Conservation (phyloP, 2,888 invertebrate genomes). For the Aspidapion aeneum region DNA sequence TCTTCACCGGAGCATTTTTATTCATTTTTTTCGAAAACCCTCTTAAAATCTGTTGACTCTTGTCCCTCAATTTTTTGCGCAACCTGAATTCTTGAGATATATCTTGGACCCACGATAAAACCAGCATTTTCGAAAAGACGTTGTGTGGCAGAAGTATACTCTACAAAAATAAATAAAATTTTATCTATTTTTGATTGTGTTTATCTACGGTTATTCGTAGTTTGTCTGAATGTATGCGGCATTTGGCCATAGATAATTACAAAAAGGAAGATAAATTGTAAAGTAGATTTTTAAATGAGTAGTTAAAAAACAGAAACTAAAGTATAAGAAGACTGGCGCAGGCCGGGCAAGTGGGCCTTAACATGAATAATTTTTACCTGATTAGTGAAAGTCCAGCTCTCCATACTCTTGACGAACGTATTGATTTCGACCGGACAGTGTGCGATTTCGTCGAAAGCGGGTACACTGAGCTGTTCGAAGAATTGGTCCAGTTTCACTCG, state of each 20-base stretch:
- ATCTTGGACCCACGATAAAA: constrained; percentile 55
- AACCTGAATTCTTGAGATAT: constrained; percentile 55
- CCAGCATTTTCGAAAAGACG: constrained; percentile 53
- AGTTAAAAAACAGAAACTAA: too few species aligned
- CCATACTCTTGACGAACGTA: constrained; percentile 50
- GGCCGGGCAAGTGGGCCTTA: too few species aligned
- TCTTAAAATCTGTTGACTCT: constrained; percentile 49
- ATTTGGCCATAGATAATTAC: too few species aligned
- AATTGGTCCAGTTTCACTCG: constrained; percentile 52
- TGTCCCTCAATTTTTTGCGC: constrained; percentile 47
- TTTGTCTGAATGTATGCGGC: too few species aligned
- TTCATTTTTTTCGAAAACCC: constrained; percentile 35
- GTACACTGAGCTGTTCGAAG: constrained; percentile 54
- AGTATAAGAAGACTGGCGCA: too few species aligned
- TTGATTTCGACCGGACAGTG: constrained; percentile 52
- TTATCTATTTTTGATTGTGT: too few species aligned
- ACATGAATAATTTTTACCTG: too few species aligned
- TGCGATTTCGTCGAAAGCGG: constrained; percentile 54
- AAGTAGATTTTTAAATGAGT: too few species aligned
- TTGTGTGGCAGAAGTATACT: constrained; percentile 55
- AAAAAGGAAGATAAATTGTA: too few species aligned
- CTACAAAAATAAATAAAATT: too few species aligned
- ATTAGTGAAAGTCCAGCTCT: constrained; percentile 55
- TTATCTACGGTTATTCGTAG: too few species aligned
- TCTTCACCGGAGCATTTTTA: constrained; percentile 14